A percentile compares a stretch with the other conserved stretches of the same genome.
phyloP scores from a whole-genome alignment of 2,888 invertebrate species.

The Lasioglossum pauxillum region DNA sequence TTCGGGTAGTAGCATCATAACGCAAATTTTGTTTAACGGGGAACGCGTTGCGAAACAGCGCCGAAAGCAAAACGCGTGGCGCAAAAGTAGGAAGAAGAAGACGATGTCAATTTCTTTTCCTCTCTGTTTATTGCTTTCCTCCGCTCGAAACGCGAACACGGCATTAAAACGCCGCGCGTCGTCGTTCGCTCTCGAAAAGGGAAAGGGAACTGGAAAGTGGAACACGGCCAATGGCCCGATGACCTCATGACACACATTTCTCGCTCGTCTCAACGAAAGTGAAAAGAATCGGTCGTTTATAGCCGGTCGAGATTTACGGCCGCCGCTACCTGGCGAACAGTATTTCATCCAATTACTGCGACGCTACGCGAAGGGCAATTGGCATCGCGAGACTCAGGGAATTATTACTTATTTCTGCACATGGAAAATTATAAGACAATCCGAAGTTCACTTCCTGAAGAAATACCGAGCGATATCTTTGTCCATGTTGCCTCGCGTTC shows the following conservation, averaged over 20 bases:
- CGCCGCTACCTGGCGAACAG: slow-evolving; percentile 47
- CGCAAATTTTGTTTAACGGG: neutral
- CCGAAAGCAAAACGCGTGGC: neutral
- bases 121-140: neutral
- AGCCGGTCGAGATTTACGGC: slow-evolving; percentile 67
- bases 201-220: slow-evolving; percentile 82
- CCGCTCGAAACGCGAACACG: slow-evolving; percentile 26
- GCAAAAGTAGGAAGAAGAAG: slow-evolving; percentile 26
- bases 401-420: slow-evolving; percentile 32
- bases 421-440: neutral
- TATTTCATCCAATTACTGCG: slow-evolving; percentile 46
- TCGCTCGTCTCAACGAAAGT: slow-evolving; percentile 82
- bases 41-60: neutral
- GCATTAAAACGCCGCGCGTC: slow-evolving; percentile 29
- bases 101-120: neutral
- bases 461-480: neutral
- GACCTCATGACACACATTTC: slow-evolving; percentile 83
- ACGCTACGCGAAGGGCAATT: slow-evolving; percentile 6
- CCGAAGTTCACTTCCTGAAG: neutral
- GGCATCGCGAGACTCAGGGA: slow-evolving; percentile 9
- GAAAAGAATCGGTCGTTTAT: slow-evolving; percentile 79
- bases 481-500: neutral
- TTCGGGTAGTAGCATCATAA: too few relatives aligned
- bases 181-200: slow-evolving; percentile 69
- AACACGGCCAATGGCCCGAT: slow-evolving; percentile 83